Evolutionary conservation across 2,113 vertebrate species (phyloP), one percentile per base, ranked within the genome.

Genomic region (Glareola pratincola): DNA sequence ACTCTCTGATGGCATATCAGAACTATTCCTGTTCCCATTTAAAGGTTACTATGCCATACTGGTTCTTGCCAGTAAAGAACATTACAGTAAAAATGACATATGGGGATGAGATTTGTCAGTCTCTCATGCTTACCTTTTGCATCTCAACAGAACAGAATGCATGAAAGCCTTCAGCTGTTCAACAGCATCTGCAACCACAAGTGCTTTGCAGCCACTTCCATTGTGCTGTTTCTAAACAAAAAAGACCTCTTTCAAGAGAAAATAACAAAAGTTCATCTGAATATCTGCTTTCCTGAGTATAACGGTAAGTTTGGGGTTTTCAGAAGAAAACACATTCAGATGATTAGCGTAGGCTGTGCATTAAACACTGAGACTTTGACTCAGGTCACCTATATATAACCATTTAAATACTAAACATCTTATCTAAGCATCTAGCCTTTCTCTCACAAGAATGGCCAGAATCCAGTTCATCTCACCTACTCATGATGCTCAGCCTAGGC

Each of bases 171-270:
- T 75, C 98, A 98, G 72, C 91, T 98, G 14, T 98, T 98, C 96
- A 98, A 98, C 90, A 98, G 98, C 74, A 98, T 98, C 96, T 98
- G 98, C 71, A 98, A 98, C 77, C 98, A 98, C 90, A 98, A 98
- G 78, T 98, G 97, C 67, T 98, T 98, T 89, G 91, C 97, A 64
- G 97, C 98, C 43, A 98, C 98, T 51, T 98, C 98, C 73, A 98
- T 98, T 37, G 98, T 98, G 66, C 94, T 98, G 21, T 98, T 98
- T 91, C 97, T 98, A 62, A 98, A 98, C 64, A 98, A 98, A 93
- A 98, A 98, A 92, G 98, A 98, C 32, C 96, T 98, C 43, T 98
- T 98, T 92, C 97, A 96, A 96, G 98, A 98, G 88, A 98, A 98
- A 94, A 96, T 98, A 68, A 27, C 94, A 19, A 98, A 97, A 92